Conservation (phyloP, 2,888 invertebrate genomes). For the Phalera bucephala region DNA sequence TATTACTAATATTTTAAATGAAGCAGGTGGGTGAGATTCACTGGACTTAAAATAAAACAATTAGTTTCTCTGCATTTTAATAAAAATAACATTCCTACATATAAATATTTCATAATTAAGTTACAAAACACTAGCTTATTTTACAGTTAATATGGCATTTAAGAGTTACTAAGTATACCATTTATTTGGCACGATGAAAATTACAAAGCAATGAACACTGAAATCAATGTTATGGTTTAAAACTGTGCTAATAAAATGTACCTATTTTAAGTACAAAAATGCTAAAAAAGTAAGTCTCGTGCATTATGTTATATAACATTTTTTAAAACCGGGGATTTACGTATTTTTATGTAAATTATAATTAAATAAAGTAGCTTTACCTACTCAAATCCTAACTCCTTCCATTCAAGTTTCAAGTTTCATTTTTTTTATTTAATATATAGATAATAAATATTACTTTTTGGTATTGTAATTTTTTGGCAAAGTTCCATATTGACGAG, state of each 20-base stretch:
- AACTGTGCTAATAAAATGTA: background rate
- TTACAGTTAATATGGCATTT: constrained; percentile 38
- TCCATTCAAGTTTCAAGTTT: too few species aligned
- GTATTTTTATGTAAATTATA: too few species aligned
- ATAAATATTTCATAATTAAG: constrained; percentile 57
- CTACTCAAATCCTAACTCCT: too few species aligned
- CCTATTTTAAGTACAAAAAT: constrained; percentile 8
- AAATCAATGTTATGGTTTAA: too few species aligned
- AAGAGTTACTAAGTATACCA: constrained; percentile 38
- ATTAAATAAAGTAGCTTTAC: too few species aligned
- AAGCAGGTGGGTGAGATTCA: too few species aligned
- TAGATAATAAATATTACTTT: too few species aligned
- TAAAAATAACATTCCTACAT: constrained; percentile 73
- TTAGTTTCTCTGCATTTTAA: constrained; percentile 61
- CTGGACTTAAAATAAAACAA: too few species aligned
- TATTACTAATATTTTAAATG: too few species aligned
- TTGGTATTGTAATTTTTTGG: too few species aligned
- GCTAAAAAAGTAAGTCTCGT: background rate
- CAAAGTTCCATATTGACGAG: background rate
- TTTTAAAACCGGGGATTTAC: background rate
- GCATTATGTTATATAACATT: background rate
- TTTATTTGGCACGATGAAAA: constrained; percentile 54
- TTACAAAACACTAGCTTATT: constrained; percentile 66
- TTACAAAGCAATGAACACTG: too few species aligned
- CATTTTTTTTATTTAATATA: too few species aligned